Percentiles rank a stretch among this genome's conserved stretches.
Conservation (phyloP, 2,113 vertebrate genomes). For the Tautogolabrus adspersus region DNA sequence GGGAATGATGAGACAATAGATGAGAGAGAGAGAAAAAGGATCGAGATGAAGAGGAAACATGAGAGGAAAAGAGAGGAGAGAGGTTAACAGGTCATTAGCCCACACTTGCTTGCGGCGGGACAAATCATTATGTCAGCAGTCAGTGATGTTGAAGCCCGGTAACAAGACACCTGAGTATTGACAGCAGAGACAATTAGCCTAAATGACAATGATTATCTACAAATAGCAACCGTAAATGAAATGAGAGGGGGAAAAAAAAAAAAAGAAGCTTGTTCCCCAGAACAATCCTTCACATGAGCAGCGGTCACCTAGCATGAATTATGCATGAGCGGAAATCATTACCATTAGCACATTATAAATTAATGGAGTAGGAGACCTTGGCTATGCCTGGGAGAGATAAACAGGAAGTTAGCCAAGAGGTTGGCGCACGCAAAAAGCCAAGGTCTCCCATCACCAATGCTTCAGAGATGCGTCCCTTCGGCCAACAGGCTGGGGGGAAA, state of each 20-base stretch:
- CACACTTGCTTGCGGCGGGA: conserved; percentile 47
- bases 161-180: conserved; percentile 75
- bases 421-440: conserved; percentile 23
- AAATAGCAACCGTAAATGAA: conserved; percentile 69
- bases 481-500: background rate
- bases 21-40: no score
- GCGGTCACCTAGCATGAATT: conserved; percentile 56
- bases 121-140: conserved; percentile 65
- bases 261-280: background rate
- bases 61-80: background rate
- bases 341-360: conserved; percentile 75
- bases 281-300: conserved; percentile 59
- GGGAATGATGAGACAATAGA: no score
- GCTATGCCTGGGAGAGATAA: conserved; percentile 58
- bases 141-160: conserved; percentile 42
- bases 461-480: conserved; percentile 22
- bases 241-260: conserved; percentile 29
- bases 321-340: conserved; percentile 73
- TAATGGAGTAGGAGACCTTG: conserved; percentile 62
- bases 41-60: background rate
- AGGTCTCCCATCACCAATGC: conserved; percentile 40
- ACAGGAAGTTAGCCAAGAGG: conserved; percentile 57
- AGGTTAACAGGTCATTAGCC: conserved; percentile 50
- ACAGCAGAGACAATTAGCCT: conserved; percentile 73
- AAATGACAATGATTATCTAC: conserved; percentile 76